phyloP scores from a whole-genome alignment of 2,797 vertebrate species.

The Moxostoma hubbsi region DNA sequence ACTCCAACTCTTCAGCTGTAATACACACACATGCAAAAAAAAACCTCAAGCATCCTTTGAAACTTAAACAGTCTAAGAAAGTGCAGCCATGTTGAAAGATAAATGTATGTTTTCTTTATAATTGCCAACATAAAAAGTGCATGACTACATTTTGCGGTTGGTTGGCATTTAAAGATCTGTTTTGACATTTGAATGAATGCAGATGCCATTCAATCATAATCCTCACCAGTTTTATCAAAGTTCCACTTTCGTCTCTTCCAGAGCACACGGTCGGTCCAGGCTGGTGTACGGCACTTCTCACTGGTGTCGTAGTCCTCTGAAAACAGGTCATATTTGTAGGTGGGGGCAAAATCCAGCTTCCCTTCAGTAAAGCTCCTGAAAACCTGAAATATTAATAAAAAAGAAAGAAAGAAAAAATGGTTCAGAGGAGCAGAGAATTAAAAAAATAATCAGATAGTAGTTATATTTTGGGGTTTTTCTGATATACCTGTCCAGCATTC shows the following conservation, averaged over 20 bases:
- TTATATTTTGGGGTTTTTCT: not conserved
- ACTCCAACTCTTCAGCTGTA: conserved; percentile 92
- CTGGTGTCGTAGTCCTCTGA: conserved; percentile 99
- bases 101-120: too few species aligned
- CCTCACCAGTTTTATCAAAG: conserved; percentile 90
- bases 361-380: conserved; percentile 94
- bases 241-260: conserved; percentile 99
- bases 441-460: not conserved
- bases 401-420: not conserved
- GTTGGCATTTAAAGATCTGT: not conserved
- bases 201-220: not conserved
- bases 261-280: conserved; percentile 96
- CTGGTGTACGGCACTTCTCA: conserved; percentile 96
- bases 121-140: too few species aligned
- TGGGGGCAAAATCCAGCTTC: conserved; percentile 93
- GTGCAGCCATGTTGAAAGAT: too few species aligned
- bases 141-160: not conserved
- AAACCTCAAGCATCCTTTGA: too few species aligned
- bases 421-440: not conserved
- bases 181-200: too few species aligned
- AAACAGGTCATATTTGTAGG: conserved; percentile 98
- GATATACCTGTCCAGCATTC: conserved; percentile 86
- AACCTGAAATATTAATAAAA: conserved; percentile 74
- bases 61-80: not conserved
- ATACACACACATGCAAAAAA: conserved; percentile 29